Percentiles rank a stretch among this genome's conserved stretches.
phyloP scores from a whole-genome alignment of 2,797 vertebrate species.

The Toxotes lorentzi region DNA sequence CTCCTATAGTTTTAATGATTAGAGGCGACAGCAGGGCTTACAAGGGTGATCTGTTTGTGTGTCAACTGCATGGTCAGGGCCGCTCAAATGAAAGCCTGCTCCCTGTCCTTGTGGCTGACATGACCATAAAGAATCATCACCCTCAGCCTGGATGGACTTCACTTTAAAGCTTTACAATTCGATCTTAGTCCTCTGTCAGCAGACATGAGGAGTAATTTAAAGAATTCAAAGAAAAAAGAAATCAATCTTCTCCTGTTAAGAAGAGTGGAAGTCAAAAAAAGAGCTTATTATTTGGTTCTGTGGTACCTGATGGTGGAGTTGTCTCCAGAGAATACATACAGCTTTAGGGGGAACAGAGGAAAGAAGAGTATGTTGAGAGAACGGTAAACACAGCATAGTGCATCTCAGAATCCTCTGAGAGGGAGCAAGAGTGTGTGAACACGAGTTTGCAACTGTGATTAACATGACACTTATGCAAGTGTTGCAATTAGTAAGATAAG shows the following conservation, averaged over 20 bases:
- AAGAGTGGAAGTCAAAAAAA: conserved; percentile 58
- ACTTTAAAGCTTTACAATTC: conserved; percentile 40
- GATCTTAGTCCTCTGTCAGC: conserved; percentile 38
- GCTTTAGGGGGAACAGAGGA: conserved; percentile 18
- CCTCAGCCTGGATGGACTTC: conserved; percentile 20
- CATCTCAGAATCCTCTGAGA: conserved; percentile 19
- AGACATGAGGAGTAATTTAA: conserved; percentile 47
- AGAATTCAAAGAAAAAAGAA: conserved; percentile 29
- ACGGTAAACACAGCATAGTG: conserved; percentile 35
- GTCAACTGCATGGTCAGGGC: conserved; percentile 33
- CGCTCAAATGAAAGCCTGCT: conserved; percentile 28
- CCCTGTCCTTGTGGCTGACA: conserved; percentile 54
- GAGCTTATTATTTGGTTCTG: conserved; percentile 58
- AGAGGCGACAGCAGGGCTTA: conserved; percentile 20
- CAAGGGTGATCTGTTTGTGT: conserved; percentile 41
- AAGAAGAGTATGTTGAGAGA: conserved; percentile 29
- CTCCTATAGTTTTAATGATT: conserved; percentile 35
- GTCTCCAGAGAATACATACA: conserved; percentile 42
- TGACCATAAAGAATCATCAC: conserved; percentile 50
- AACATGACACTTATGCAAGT: conserved; percentile 10
- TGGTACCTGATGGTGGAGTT: conserved; percentile 45
- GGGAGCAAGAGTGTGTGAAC: conserved; percentile 17
- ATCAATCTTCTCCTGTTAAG: conserved; percentile 51
- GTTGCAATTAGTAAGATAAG: conserved; percentile 35
- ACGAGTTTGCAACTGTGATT: neutral